Percentiles rank a stretch among this genome's conserved stretches.
phyloP scores from a whole-genome alignment of 2,113 vertebrate species.

The Camelus bactrianus region DNA sequence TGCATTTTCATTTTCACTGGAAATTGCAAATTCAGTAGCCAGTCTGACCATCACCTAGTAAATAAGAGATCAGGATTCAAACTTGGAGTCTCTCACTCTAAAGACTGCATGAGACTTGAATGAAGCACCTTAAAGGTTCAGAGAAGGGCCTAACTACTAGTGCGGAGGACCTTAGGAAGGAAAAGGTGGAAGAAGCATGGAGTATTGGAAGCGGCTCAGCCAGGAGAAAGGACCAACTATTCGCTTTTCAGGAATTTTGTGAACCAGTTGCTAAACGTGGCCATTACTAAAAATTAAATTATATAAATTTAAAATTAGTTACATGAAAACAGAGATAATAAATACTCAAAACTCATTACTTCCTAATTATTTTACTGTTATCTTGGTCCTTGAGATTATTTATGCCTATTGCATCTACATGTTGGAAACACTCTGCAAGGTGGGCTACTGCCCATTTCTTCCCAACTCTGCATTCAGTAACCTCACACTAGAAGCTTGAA shows the following conservation, averaged over 20 bases:
- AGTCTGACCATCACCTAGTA: background rate
- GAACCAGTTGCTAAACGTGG: background rate
- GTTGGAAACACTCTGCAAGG: background rate
- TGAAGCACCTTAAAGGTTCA: background rate
- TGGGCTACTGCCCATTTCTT: background rate
- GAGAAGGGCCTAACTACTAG: background rate
- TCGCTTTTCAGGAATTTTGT: background rate
- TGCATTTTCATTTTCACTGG: background rate
- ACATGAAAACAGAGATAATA: conserved; percentile 26
- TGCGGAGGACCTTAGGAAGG: background rate
- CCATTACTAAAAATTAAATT: conserved; percentile 41
- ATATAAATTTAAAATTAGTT: conserved; percentile 13
- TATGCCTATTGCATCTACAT: background rate
- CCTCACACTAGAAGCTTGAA: background rate
- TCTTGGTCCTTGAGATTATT: background rate
- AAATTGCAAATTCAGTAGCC: background rate
- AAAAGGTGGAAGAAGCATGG: background rate
- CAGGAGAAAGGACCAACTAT: background rate
- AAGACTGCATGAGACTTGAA: background rate
- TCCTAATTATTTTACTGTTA: background rate
- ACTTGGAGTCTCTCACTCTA: background rate
- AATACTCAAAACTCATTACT: background rate
- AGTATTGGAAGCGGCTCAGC: background rate
- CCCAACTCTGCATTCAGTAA: background rate
- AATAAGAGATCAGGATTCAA: background rate